Base-by-base conservation (phyloP, 2,113 vertebrate genomes). In the Oceanites oceanicus region DNA sequence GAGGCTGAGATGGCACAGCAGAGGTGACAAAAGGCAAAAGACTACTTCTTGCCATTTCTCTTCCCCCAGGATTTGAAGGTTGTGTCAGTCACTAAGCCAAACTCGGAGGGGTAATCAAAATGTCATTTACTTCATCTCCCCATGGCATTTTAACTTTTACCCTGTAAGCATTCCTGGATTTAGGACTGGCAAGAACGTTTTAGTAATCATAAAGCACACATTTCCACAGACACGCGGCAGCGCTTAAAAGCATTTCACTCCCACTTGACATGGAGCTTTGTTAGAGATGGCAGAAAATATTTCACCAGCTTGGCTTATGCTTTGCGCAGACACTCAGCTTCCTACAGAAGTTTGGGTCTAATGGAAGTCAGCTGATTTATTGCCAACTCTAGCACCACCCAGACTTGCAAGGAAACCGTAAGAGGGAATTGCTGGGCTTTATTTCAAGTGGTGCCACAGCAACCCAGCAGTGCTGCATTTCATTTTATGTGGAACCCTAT, bases 81-180 rank as follows among this genome's bases (percentile, higher is more conserved):
- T n/a, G 55, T 77, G 61, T 78, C 47, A 71, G 81, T 80, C 88
- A 92, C 25, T 27, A 58, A 92, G 44, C 30, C 83, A 58, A 26
- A 67, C 14, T 42, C 3, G 0, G 30, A 71, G 22, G 16, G 40
- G 32, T 68, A 81, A 96, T 91, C 80, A 86, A 94, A 80, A 85
- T 83, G 65, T 45, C 13, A 19, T 76, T 81, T 77, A 74, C 38
- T 77, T 86, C 36, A 82, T 74, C 82, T 91, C 42, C 42, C 29
- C 47, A 19, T 27, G 47, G 67, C 84, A 86, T 83, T 94, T 96
- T 67, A 94, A 92, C 90, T 95, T 94, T 78, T 63, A 92, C 14
- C 36, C 49, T 82, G 50, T 82, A 97, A 89, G 55, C 65, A 70
- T 32, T 93, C 94, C 36, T 93, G 44, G 68, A 92, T 92, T 96